Conservation (phyloP, 2,797 vertebrate genomes). For the Dicrostonyx torquatus region DNA sequence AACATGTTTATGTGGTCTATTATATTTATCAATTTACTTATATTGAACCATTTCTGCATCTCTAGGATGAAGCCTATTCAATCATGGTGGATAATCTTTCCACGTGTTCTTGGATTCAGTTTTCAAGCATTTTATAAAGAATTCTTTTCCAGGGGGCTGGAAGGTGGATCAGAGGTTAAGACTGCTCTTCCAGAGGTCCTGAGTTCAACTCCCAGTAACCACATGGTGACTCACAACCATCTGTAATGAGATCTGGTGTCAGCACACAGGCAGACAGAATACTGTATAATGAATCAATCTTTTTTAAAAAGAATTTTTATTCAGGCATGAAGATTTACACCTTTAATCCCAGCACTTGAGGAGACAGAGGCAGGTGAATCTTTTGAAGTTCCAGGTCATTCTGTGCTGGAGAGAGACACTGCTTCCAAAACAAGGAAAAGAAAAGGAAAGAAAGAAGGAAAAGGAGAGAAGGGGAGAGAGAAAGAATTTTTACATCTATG, state of each 20-base stretch:
- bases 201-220: too few species aligned
- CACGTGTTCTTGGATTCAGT: background rate
- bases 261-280: too few species aligned
- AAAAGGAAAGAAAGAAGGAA: background rate
- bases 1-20: background rate
- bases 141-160: too few species aligned
- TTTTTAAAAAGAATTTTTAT: background rate
- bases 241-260: too few species aligned
- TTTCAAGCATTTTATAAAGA: background rate
- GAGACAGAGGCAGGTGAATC: background rate
- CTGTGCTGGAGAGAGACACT: background rate
- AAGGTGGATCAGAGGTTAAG: too few species aligned
- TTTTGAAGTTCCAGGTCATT: background rate
- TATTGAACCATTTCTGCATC: background rate
- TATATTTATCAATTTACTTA: background rate
- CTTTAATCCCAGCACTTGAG: background rate
- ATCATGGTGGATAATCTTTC: background rate
- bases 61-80: background rate
- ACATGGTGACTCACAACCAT: too few species aligned
- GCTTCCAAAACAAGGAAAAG: too few species aligned
- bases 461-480: background rate
- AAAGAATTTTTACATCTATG: too few species aligned
- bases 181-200: too few species aligned
- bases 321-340: background rate
- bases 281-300: too few species aligned